Evolutionary conservation across 2,888 invertebrate genomes (phyloP), one percentile per base, ranked within the genome.

Genomic region (Caenorhabditis sp.): DNA sequence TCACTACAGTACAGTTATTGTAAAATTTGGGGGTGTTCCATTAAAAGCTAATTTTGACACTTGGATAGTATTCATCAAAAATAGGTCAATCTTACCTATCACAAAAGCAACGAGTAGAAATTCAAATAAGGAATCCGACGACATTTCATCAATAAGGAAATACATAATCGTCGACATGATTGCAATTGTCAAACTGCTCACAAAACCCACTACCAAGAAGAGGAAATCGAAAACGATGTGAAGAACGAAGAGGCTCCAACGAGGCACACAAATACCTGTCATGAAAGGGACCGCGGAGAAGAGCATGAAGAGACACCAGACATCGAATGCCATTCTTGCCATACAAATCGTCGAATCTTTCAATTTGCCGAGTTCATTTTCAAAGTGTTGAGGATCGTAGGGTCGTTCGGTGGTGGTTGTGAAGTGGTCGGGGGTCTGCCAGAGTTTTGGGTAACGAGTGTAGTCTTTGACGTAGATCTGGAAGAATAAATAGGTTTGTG

Each of bases 221-320:
- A 77, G 59, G 43, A 79, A 73, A 57, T 79, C 79, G 60, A 67
- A 72, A 20, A 79, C 75, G 20, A 79, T 70, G 43, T 79, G 79
- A 14, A 70, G 58, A 1, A 79, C 70, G 59, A 79, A 79, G 5
- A 79, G 67, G 38, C 71, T 75, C 64, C 75, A 66, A 1, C 65
- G 52, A 0, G 77, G 75, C 0, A 73, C 61, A 60, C 77, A 79
- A 21, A 77, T 67, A 17, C 76, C 76, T 50, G 72, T 61, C n/a
- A 77, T 25, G 36, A 69, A 77, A 12, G 77, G 77, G 4, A 79
- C 56, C 0, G 71, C 49, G 23, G 74, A 74, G 49, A 79, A 67
- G 20, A 76, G 65, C 73, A 75, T 67, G 43, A 70, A 68, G 27
- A 69, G 67, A 43, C 75, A 77, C 79, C 79, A 79, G 1, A 75